Evolutionary conservation across 2,888 invertebrate species (phyloP).

Genomic region (Dascillus cervinus): DNA sequence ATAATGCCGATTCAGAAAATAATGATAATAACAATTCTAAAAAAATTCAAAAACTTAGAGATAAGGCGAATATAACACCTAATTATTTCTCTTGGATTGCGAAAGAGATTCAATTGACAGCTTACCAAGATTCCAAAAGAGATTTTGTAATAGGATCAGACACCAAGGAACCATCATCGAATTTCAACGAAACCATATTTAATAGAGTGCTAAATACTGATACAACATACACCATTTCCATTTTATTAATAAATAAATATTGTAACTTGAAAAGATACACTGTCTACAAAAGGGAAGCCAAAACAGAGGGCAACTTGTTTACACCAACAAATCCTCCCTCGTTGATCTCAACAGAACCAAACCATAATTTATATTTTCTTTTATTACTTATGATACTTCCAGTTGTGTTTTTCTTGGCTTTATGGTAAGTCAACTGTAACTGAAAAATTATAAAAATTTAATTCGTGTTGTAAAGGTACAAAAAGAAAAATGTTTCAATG

Average conservation of each 20-base stretch:
- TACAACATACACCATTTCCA: conserved; percentile 11
- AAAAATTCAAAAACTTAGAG: conserved; percentile 1
- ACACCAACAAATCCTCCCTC: no score
- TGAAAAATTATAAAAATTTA: no score
- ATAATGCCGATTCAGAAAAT: not conserved
- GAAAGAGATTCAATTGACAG: conserved; percentile 4
- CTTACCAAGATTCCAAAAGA: not conserved
- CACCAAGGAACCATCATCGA: conserved; percentile 1
- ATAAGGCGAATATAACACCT: not conserved
- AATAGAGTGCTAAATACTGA: conserved; percentile 15
- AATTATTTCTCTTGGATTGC: conserved; percentile 6
- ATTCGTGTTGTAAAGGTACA: no score
- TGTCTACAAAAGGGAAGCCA: conserved; percentile 1
- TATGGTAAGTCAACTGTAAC: no score
- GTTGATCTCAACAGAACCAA: no score
- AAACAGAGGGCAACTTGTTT: no score
- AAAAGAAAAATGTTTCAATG: not conserved
- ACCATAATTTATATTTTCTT: no score
- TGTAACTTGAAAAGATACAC: conserved; percentile 2
- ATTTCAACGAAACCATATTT: conserved; percentile 2
- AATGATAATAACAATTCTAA: not conserved
- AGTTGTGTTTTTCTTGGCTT: no score
- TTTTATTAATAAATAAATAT: conserved; percentile 15
- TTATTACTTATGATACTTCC: no score
- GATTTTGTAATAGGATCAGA: conserved; percentile 8